These are phyloP conservation scores for Stenoptilia bipunctidactyla DNA, from an alignment of 2,888 invertebrate genomes.

Conservation along the genomic window DNA sequence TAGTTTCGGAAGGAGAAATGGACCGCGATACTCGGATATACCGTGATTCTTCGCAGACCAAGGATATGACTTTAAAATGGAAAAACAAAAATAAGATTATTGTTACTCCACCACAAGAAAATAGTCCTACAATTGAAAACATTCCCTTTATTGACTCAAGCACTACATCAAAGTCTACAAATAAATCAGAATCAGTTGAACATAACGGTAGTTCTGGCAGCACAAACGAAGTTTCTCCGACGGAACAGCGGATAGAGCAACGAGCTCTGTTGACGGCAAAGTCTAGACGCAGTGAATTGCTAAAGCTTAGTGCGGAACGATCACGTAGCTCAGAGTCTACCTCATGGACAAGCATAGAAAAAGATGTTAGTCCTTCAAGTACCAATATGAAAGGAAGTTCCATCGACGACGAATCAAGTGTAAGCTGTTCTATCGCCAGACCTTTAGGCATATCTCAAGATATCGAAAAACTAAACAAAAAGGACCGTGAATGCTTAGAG, in stretches of 20 bases:
- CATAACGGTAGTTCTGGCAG: constrained; percentile 58
- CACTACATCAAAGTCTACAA: constrained; percentile 37
- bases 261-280: constrained; percentile 55
- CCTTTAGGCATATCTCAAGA: constrained; percentile 84
- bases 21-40: constrained; percentile 42
- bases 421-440: constrained; percentile 83
- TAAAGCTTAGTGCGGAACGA: constrained; percentile 79
- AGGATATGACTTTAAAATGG: constrained; percentile 53
- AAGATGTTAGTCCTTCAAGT: constrained; percentile 74
- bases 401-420: constrained; percentile 79
- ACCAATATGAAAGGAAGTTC: constrained; percentile 76
- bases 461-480: constrained; percentile 75
- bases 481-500: constrained; percentile 73
- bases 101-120: constrained; percentile 73
- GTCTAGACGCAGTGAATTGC: constrained; percentile 63
- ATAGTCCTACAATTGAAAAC: constrained; percentile 71
- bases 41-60: constrained; percentile 31
- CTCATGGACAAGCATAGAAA: constrained; percentile 86
- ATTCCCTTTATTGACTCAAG: constrained; percentile 59
- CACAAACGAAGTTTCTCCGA: constrained; percentile 49
- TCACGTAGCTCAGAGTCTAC: constrained; percentile 84
- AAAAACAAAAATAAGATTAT: constrained; percentile 71
- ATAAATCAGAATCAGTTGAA: constrained; percentile 50
- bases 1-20: constrained; percentile 46
- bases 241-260: constrained; percentile 43